Percentiles rank a stretch among this genome's conserved stretches.
These are phyloP conservation scores for Pelobates cultripes DNA, from an alignment of 2,797 vertebrate genomes.

Conservation along the genomic window DNA sequence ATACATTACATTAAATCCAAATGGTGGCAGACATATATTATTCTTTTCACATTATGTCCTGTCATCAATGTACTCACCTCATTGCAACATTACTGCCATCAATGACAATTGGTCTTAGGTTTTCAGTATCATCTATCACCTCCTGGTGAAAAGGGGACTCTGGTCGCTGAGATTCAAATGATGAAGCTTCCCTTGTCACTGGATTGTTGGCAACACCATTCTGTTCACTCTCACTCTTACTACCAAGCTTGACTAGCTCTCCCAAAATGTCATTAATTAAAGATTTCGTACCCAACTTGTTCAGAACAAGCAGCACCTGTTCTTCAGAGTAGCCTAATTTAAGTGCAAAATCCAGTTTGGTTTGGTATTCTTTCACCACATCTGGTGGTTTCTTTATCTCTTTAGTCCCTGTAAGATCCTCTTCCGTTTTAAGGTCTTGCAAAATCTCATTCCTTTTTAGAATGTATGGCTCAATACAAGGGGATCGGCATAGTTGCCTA, in stretches of 20 bases:
- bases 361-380: conserved; percentile 82
- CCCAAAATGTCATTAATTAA: conserved; percentile 96
- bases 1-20: too few species aligned
- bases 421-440: conserved; percentile 74
- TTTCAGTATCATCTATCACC: conserved; percentile 85
- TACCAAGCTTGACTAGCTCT: conserved; percentile 95
- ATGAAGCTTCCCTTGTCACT: conserved; percentile 72
- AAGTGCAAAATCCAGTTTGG: conserved; percentile 94
- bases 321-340: conserved; percentile 95
- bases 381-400: conserved; percentile 73
- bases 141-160: conserved; percentile 79
- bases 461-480: conserved; percentile 73
- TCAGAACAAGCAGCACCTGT: conserved; percentile 89
- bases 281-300: conserved; percentile 89
- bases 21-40: too few species aligned
- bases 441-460: conserved; percentile 69
- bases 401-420: conserved; percentile 67
- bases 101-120: conserved; percentile 89
- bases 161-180: conserved; percentile 80
- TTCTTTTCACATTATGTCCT: too few species aligned
- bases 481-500: conserved; percentile 72
- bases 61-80: conserved; percentile 79
- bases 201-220: conserved; percentile 63
- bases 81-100: conserved; percentile 98
- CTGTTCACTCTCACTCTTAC: conserved; percentile 85